phyloP scores from a whole-genome alignment of 2,113 vertebrate species.

The Albula glossodonta region DNA sequence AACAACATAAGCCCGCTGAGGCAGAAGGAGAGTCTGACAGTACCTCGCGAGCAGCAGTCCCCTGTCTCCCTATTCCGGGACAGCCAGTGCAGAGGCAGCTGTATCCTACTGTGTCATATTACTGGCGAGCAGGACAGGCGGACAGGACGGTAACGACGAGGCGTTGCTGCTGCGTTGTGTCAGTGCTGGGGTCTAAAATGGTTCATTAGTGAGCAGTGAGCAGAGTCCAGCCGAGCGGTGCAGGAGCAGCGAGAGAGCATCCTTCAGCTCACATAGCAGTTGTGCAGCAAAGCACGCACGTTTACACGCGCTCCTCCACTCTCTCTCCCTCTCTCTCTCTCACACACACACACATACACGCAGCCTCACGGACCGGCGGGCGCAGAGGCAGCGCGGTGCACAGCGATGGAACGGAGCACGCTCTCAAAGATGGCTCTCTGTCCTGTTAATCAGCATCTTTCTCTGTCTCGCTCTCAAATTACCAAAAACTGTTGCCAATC shows the following conservation, averaged over 20 bases:
- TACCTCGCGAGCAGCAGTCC: constrained; percentile 56
- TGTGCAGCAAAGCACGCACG: constrained; percentile 69
- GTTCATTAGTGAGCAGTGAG: constrained; percentile 72
- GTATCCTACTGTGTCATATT: constrained; percentile 64
- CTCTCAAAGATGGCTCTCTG: constrained; percentile 50
- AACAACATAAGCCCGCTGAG: constrained; percentile 31
- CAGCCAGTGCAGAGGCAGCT: constrained; percentile 50
- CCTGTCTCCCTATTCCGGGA: constrained; percentile 33
- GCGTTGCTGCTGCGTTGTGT: constrained; percentile 29
- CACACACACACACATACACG: constrained; percentile 52
- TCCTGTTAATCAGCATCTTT: constrained; percentile 52
- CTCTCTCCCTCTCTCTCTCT: constrained; percentile 23
- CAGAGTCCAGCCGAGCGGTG: constrained; percentile 63
- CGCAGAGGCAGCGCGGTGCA: constrained; percentile 62
- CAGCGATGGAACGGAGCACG: constrained; percentile 44
- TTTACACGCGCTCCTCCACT: constrained; percentile 53
- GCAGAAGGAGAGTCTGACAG: constrained; percentile 54
- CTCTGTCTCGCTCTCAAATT: constrained; percentile 49
- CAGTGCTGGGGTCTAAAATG: constrained; percentile 68
- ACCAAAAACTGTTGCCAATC: constrained; percentile 67
- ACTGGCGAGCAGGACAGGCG: constrained; percentile 49
- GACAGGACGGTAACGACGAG: constrained; percentile 15
- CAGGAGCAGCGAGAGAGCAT: constrained; percentile 63
- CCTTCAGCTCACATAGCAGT: constrained; percentile 70
- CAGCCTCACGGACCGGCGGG: constrained; percentile 51